Evolutionary conservation across 2,888 invertebrate species (phyloP).

Genomic region (Cephus rjabovi): DNA sequence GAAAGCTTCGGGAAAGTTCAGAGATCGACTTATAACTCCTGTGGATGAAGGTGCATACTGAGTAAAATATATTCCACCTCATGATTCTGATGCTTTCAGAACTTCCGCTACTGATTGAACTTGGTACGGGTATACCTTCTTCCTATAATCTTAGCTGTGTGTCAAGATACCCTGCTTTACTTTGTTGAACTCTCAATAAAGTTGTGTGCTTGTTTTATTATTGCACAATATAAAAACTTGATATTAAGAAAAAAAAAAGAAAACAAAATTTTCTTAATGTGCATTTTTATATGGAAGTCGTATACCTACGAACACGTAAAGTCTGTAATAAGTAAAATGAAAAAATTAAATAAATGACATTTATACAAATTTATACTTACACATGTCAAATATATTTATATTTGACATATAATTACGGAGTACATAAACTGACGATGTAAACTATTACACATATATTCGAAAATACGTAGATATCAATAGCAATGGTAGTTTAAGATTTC

Average conservation of each 20-base stretch:
- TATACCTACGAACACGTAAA: not conserved
- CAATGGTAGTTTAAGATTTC: not conserved
- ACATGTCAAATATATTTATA: too few relatives aligned
- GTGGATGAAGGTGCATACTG: constrained; percentile 40
- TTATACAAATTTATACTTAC: not conserved
- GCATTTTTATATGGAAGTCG: not conserved
- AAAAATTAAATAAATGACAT: not conserved
- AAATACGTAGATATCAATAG: not conserved
- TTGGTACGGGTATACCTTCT: constrained; percentile 48
- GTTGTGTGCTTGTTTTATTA: not conserved
- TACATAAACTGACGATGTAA: not conserved
- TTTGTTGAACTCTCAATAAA: constrained; percentile 7
- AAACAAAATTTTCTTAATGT: too few relatives aligned
- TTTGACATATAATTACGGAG: not conserved
- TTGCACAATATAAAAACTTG: not conserved
- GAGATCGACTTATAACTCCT: constrained; percentile 32
- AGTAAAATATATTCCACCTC: constrained; percentile 40
- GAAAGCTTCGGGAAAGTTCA: constrained; percentile 31
- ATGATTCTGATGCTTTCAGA: constrained; percentile 43
- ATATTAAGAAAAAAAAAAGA: not conserved
- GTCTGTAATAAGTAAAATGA: not conserved
- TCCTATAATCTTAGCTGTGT: constrained; percentile 34
- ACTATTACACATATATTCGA: not conserved
- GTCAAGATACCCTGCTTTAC: not conserved
- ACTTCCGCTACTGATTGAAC: constrained; percentile 40